These are phyloP conservation scores for Synergus itoensis DNA, from an alignment of 2,888 invertebrate species.

Conservation along the genomic window DNA sequence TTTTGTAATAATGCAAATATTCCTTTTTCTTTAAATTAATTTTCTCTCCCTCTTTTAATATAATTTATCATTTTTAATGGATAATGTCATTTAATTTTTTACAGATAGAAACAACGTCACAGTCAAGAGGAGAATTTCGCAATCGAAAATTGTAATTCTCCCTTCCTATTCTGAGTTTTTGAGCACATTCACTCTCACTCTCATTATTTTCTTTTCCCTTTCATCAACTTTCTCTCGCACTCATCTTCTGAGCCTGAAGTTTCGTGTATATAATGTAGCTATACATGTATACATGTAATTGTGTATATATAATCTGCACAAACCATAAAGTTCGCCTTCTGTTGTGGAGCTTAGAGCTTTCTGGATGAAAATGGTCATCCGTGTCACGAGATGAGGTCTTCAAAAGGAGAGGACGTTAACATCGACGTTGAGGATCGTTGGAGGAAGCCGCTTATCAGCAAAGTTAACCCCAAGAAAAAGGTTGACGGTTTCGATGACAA, in stretches of 20 bases:
- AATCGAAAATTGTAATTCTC: conserved; percentile 42
- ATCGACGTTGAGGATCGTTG: conserved; percentile 47
- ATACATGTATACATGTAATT: conserved; percentile 53
- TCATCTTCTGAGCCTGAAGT: conserved; percentile 48
- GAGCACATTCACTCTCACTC: conserved; percentile 42
- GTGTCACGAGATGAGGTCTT: conserved; percentile 68
- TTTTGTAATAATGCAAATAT: no score
- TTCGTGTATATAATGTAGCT: conserved; percentile 47
- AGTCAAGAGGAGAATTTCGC: neutral
- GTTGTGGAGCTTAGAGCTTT: conserved; percentile 36
- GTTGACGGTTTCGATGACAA: conserved; percentile 54
- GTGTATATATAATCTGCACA: conserved; percentile 56
- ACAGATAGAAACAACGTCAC: neutral
- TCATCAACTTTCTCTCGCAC: conserved; percentile 43
- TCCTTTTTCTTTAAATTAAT: no score
- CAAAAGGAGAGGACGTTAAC: conserved; percentile 48
- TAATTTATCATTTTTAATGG: neutral
- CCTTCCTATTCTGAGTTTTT: conserved; percentile 39
- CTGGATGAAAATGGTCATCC: conserved; percentile 49
- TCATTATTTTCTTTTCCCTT: conserved; percentile 39
- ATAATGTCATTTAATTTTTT: neutral
- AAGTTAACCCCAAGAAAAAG: conserved; percentile 60
- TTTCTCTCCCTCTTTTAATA: neutral
- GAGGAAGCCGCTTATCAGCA: conserved; percentile 54
- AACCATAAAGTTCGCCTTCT: conserved; percentile 44